phyloP scores from a whole-genome alignment of 2,797 vertebrate genomes.

The Galaxias olidus region DNA sequence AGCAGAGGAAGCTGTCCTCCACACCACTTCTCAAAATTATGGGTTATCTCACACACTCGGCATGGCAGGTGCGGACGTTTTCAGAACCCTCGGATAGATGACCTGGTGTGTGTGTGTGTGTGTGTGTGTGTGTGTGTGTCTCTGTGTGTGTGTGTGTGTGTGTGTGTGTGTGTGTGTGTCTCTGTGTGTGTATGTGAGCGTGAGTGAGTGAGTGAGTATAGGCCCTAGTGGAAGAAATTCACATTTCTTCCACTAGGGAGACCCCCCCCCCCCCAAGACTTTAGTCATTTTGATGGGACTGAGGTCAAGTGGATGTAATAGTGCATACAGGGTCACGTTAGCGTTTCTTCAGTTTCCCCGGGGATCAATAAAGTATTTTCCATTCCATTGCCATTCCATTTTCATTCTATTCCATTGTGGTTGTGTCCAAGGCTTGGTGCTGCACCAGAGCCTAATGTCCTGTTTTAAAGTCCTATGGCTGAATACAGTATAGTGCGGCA shows the following conservation, averaged over 20 bases:
- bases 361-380: too few species aligned
- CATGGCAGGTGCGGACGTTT: constrained; percentile 15
- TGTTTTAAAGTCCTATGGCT: background rate
- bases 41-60: constrained; percentile 18
- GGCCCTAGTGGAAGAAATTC: too few species aligned
- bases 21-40: constrained; percentile 14
- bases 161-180: constrained; percentile 9
- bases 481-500: background rate
- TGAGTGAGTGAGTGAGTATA: background rate
- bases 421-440: too few species aligned
- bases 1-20: constrained; percentile 17
- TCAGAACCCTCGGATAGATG: background rate
- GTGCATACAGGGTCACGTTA: too few species aligned
- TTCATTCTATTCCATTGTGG: too few species aligned
- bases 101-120: background rate
- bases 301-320: too few species aligned
- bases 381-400: too few species aligned
- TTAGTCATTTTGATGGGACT: too few species aligned
- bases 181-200: constrained; percentile 5
- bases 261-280: too few species aligned
- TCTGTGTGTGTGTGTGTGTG: background rate
- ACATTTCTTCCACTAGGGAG: too few species aligned
- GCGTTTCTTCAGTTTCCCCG: too few species aligned
- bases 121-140: constrained; percentile 8
- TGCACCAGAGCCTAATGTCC: too few species aligned